Evolutionary conservation across 2,888 invertebrate species (phyloP), one percentile per base, ranked within the genome.

Genomic region (Tubiluchus corallicola): DNA sequence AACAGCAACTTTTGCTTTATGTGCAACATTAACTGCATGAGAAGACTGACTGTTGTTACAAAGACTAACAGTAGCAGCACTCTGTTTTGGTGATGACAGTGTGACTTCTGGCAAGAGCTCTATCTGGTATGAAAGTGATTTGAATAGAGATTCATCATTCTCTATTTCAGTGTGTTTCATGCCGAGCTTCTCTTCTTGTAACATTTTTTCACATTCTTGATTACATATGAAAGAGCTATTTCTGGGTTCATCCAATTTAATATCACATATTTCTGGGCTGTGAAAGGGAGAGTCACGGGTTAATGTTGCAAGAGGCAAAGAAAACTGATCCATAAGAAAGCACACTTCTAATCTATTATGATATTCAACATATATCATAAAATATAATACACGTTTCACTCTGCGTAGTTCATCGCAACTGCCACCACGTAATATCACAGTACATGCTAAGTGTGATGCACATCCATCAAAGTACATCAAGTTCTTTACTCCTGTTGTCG

Each of bases 401-500:
- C 77, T 74, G 5, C 74, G 70, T 4, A 92, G 68, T 59, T 90
- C 87, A n/a, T 66, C 60, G 1, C 72, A 68, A 1, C 73, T 74
- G 2, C 70, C 71, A 0, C 90, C 90, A n/a, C 87, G 73, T 2
- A 96, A 65, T 2, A 90, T 64, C 38, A 94, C 77, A 16, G 90
- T 84, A 51, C 84, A 83, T 1, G 85, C 88, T 2, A 87, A 69
- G 54, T 82, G 76, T 56, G 77, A 75, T 0, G 81, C 77, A 52
- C 90, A 81, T 3, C 88, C 87, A 64, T 92, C 92, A 53, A 94
- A 78, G 53, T 82, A 81, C 83, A 96, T 84, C 20, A 96, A 65
- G 0, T 85, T 85, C 68, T 96, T 96, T 2, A 52, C 53, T 17
- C 61, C 59, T 37, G 63, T 63, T 55, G 49, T 41, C 15, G n/a